A percentile compares a stretch with the other conserved stretches of the same genome.
These are phyloP conservation scores for Apodemia zela DNA, from an alignment of 2,888 invertebrate species.

Conservation along the genomic window DNA sequence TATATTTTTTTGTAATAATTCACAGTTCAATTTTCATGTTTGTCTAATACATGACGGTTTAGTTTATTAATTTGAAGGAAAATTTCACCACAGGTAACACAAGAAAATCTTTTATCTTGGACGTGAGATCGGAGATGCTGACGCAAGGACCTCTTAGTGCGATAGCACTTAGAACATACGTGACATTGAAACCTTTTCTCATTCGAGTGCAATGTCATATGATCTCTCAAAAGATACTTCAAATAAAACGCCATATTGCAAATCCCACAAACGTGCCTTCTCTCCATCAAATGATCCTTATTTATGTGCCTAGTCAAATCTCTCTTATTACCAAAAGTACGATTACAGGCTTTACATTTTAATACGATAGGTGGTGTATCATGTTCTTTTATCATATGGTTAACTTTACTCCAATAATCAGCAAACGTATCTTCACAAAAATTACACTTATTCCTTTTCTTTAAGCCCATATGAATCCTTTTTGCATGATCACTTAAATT, in stretches of 20 bases:
- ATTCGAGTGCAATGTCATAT: neutral
- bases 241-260: neutral
- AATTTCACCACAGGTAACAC: neutral
- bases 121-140: neutral
- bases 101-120: neutral
- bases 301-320: constrained; percentile 42
- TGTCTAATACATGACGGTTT: no score
- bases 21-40: no score
- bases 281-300: constrained; percentile 53
- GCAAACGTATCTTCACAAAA: neutral
- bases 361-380: constrained; percentile 36
- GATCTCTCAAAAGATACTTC: neutral
- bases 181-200: neutral
- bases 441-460: neutral
- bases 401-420: constrained; percentile 34
- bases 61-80: neutral
- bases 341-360: constrained; percentile 47
- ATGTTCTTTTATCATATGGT: constrained; percentile 45
- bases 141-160: neutral
- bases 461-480: constrained; percentile 35
- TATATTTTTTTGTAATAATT: no score
- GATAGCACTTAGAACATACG: neutral
- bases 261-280: constrained; percentile 47
- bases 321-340: constrained; percentile 37
- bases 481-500: constrained; percentile 38